Base-by-base conservation (phyloP, 2,113 vertebrate species). In the Phalacrocorax brasilianus region DNA sequence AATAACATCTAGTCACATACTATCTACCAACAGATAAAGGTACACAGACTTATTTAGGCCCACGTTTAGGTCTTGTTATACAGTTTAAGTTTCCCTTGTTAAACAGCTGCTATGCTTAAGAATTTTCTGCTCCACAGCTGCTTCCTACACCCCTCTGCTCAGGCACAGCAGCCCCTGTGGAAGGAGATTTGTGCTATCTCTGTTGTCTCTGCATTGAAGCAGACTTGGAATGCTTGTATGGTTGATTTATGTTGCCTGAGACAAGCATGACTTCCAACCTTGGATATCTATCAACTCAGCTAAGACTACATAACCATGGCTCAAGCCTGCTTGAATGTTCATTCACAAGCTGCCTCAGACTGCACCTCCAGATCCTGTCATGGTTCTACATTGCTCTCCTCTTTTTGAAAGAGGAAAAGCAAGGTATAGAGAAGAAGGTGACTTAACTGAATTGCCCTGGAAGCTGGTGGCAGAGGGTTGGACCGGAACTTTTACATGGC, bases 41-140 rank as follows among this genome's bases (percentile, higher is more conserved):
- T 44, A 91, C 55, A 71, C 40, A 77, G 71, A 56, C 56, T 78
- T 92, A 95, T 53, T 92, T 89, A 91, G 66, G 74, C 40, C 68
- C 47, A 63, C 4, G 27, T 88, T 84, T 88, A 89, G 76, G 76
- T 42, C 79, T 61, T 45, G 50, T 58, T 72, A 85, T 27, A 56
- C 23, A 84, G 79, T 42, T 95, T 71, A 78, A 38, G n/a, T 74
- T 93, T 77, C 80, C 28, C 65, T 61, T 53, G 63, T 70, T 55
- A 73, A 93, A 92, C 82, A 97, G 86, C 95, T 91, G 96, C 58
- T 52, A 53, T 2, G 2, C 26, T 91, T 18, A 73, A 53, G 67
- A 95, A 94, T 80, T 73, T 79, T 73, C 89, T 95, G 70, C 86
- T 91, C 76, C 89, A 92, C 95, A 96, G 94, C 93, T 96, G 95